Evolutionary conservation across 37 sponge, comb jelly and placozoan genomes (phyloP).

Genomic region (Agelas oroides): DNA sequence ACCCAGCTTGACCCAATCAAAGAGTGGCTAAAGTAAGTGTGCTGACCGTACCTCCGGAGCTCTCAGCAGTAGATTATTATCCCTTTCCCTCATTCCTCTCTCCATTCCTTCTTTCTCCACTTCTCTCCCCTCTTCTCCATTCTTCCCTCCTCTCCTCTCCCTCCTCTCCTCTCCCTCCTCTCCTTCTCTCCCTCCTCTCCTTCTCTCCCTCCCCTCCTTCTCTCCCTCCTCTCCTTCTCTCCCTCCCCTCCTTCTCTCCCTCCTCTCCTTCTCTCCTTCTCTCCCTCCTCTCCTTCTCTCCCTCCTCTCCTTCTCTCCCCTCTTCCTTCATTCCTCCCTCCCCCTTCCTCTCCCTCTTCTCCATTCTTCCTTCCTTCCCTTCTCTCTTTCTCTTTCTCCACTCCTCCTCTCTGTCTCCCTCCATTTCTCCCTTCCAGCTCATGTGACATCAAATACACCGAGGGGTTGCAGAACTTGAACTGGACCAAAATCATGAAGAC

Average conservation of each 20-base stretch:
- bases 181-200: constrained; percentile 36
- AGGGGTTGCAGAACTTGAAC: constrained; percentile 96
- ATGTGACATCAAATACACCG: constrained; percentile 98
- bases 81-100: neutral
- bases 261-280: neutral
- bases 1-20: constrained; percentile 91
- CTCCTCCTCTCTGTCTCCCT: neutral
- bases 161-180: constrained; percentile 45
- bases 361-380: neutral
- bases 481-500: constrained; percentile 99
- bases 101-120: neutral
- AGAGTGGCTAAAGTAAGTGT: constrained; percentile 95
- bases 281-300: too few relatives aligned
- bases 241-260: constrained; percentile 27
- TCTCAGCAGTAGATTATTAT: neutral
- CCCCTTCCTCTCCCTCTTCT: too few relatives aligned
- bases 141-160: constrained; percentile 31
- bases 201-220: constrained; percentile 40
- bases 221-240: constrained; percentile 35
- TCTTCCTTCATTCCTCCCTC: too few relatives aligned
- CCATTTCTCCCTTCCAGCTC: constrained; percentile 52
- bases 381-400: too few relatives aligned
- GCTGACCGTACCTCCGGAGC: too few relatives aligned
- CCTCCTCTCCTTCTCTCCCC: too few relatives aligned
- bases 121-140: constrained; percentile 11